These are phyloP conservation scores for Guaruba guarouba DNA, from an alignment of 2,113 vertebrate species.

Conservation along the genomic window DNA sequence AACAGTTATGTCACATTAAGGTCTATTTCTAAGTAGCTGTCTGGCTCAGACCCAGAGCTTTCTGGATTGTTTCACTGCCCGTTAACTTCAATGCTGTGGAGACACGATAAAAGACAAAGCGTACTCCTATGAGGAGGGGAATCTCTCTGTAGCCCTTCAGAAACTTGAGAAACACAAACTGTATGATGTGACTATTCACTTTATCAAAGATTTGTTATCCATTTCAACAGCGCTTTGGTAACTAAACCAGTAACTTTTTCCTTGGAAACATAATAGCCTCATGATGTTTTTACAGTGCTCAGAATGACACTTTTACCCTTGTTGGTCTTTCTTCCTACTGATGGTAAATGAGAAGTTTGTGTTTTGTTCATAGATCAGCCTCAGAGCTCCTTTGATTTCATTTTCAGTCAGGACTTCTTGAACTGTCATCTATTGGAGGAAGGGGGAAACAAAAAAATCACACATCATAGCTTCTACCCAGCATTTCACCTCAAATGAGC, in stretches of 20 bases:
- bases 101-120: not conserved
- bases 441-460: not conserved
- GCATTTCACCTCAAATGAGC: not conserved
- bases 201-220: not conserved
- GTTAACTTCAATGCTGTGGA: not conserved
- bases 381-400: conserved; percentile 73
- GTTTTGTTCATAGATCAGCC: conserved; percentile 72
- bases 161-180: not conserved
- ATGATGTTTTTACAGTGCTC: not conserved
- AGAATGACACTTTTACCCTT: conserved; percentile 71
- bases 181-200: not conserved
- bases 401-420: conserved; percentile 67
- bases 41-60: not conserved
- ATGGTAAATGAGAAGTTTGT: conserved; percentile 73
- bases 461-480: not conserved
- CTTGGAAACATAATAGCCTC: not conserved
- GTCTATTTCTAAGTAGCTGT: not conserved
- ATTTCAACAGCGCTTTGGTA: not conserved
- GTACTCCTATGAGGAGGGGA: not conserved
- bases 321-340: conserved; percentile 68
- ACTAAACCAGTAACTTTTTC: not conserved
- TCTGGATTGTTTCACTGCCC: not conserved
- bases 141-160: not conserved
- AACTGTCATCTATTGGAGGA: conserved; percentile 21
- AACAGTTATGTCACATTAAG: not conserved